A percentile compares a stretch with the other conserved stretches of the same genome.
Conservation (phyloP, 2,113 vertebrate genomes). For the Phylloscopus trochilus region DNA sequence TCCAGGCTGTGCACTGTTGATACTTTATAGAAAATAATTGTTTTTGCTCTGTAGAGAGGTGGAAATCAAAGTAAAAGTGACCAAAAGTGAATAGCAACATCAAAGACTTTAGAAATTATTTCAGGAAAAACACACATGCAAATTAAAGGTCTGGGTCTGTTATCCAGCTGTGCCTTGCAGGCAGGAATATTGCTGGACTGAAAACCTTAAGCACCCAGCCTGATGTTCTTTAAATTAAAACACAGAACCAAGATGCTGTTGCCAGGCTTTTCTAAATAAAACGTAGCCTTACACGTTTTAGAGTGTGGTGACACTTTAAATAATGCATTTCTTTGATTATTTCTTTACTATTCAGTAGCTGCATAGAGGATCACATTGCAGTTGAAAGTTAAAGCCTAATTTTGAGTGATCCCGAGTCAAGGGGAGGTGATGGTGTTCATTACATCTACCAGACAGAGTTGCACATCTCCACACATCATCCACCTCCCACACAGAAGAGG, state of each 20-base stretch:
- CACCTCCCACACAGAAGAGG: background rate
- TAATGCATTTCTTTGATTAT: slow-evolving; percentile 14
- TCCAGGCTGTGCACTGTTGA: background rate
- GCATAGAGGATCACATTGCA: background rate
- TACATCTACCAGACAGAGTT: background rate
- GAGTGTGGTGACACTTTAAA: background rate
- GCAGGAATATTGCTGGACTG: background rate
- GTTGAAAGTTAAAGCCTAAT: background rate
- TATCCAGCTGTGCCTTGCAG: background rate
- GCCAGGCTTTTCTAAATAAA: background rate
- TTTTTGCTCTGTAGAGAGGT: background rate
- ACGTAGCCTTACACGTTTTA: background rate
- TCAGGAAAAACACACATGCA: background rate
- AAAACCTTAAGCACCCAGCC: background rate
- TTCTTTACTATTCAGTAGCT: background rate
- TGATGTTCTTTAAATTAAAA: background rate
- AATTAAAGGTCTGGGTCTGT: background rate
- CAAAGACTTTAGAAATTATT: background rate
- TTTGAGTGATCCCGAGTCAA: background rate
- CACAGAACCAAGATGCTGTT: background rate
- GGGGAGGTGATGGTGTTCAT: background rate
- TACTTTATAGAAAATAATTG: background rate
- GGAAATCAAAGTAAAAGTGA: background rate
- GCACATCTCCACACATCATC: background rate
- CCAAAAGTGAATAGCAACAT: background rate